phyloP scores from a whole-genome alignment of 2,113 vertebrate genomes.

The Lasiurus borealis region DNA sequence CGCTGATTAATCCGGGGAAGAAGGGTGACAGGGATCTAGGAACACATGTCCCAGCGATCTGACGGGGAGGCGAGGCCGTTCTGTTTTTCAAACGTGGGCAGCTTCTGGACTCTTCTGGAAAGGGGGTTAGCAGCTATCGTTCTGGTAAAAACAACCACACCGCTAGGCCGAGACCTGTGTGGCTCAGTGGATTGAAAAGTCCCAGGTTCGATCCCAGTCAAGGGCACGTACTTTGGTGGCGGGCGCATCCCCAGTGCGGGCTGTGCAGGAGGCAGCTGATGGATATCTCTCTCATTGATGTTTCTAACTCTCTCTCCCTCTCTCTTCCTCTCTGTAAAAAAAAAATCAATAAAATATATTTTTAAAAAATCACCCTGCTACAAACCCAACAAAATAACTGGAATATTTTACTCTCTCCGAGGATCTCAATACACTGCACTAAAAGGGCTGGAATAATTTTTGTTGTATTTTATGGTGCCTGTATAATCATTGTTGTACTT shows the following conservation, averaged over 20 bases:
- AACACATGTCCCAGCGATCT: neutral
- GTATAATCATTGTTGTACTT: constrained; percentile 20
- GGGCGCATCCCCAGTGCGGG: too few species aligned
- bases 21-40: constrained; percentile 55
- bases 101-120: constrained; percentile 50
- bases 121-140: constrained; percentile 51
- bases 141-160: constrained; percentile 37
- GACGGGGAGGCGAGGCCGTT: constrained; percentile 12
- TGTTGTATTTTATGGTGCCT: neutral
- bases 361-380: neutral
- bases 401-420: constrained; percentile 47
- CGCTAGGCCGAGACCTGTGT: neutral
- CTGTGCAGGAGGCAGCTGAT: too few species aligned
- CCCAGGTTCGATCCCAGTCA: too few species aligned
- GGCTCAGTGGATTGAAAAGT: too few species aligned
- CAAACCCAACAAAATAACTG: constrained; percentile 48
- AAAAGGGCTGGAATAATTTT: constrained; percentile 55
- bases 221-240: too few species aligned
- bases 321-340: too few species aligned
- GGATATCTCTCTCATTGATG: too few species aligned
- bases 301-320: too few species aligned
- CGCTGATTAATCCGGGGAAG: constrained; percentile 47
- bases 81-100: constrained; percentile 55
- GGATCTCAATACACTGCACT: constrained; percentile 7
- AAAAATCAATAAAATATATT: too few species aligned